Evolutionary conservation across 2,113 vertebrate genomes (phyloP), one percentile per base, ranked within the genome.

Genomic region (Chloroceryle aenea): DNA sequence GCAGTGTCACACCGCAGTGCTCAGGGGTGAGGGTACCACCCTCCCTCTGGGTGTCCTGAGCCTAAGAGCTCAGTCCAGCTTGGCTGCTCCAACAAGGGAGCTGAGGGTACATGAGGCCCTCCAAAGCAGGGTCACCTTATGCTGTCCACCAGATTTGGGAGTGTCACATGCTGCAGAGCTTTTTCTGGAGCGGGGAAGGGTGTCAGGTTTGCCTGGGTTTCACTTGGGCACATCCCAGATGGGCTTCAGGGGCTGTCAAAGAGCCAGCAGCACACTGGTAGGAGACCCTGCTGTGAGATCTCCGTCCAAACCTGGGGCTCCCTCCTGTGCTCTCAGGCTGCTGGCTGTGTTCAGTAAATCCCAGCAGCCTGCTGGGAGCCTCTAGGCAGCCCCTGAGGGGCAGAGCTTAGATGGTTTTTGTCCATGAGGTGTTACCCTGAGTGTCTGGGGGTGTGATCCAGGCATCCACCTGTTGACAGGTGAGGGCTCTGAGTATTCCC

Each of bases 391-490:
- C 12, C 38, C 32, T 0, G 2, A 38, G 36, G 38, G 53, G 10
- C 78, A 89, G 38, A 53, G n/a, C 23, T 68, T 9, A 17, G 36
- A 23, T 21, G 55, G 6, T 47, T 82, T 42, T 66, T 83, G 50
- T 48, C 32, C 26, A 3, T 17, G 25, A 55, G 47, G 64, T 0
- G 0, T 8, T 9, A 14, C 10, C 52, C 58, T 36, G 11, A n/a
- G 76, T 0, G 0, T 25, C 12, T 27, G 43, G 27, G 29, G 17
- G 12, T 13, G 47, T 36, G 19, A 45, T 62, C 18, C 38, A 29
- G 45, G 21, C 47, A 52, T 9, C 42, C 1, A 1, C 14, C 40
- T 45, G 34, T 6, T 16, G 77, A 21, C 18, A 25, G 26, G 25
- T 6, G 58, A 12, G 25, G 3, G 50, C 50, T 32, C 68, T 2